Conservation (phyloP, 2,797 vertebrate genomes). For the Coregonus ussuriensis region DNA sequence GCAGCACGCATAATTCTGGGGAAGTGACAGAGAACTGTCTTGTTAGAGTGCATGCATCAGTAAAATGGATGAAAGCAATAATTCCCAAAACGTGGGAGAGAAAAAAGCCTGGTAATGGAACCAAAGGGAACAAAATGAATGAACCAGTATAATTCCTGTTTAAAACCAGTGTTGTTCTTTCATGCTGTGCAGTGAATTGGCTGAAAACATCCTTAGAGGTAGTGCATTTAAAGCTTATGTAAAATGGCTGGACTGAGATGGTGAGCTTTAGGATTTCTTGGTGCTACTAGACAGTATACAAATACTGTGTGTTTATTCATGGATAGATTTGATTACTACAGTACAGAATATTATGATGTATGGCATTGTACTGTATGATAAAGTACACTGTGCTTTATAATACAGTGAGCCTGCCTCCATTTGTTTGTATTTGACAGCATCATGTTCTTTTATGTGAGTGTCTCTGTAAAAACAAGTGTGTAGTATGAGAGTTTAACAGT, state of each 20-base stretch:
- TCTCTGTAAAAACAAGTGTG: not conserved
- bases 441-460: no score
- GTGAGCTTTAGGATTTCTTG: not conserved
- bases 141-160: not conserved
- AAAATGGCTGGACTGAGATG: not conserved
- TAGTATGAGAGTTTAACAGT: not conserved
- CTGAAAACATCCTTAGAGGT: not conserved
- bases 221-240: not conserved
- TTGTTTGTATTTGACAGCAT: not conserved
- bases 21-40: slow-evolving; percentile 75
- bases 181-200: not conserved
- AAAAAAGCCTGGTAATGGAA: slow-evolving; percentile 9
- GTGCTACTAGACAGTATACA: not conserved
- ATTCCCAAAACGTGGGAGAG: slow-evolving; percentile 55
- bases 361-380: not conserved
- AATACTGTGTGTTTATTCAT: not conserved
- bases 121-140: not conserved
- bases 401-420: not conserved
- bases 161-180: not conserved
- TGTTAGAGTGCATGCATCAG: slow-evolving; percentile 68
- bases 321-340: not conserved
- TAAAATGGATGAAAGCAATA: slow-evolving; percentile 67
- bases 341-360: not conserved
- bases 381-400: no score
- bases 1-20: slow-evolving; percentile 61